Base-by-base conservation (phyloP, 2,797 vertebrate species). In the Selene dorsalis region DNA sequence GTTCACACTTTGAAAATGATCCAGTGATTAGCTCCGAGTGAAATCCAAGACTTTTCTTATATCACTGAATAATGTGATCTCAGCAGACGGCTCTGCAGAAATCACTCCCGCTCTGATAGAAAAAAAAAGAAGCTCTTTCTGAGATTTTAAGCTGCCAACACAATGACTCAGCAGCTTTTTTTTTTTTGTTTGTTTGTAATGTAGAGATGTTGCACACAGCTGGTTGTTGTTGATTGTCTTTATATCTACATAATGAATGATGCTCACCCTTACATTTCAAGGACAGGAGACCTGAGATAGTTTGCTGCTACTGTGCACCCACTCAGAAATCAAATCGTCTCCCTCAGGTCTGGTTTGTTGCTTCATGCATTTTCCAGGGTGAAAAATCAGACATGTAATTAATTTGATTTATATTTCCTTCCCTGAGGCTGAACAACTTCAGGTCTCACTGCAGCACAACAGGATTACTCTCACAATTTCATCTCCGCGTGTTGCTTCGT, bases 171-270 rank as follows among this genome's bases (percentile, higher is more conserved):
- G 84, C 69, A 73, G 58, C 30, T 75, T 53, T 71, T 35, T 30
- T 35, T 30, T 32, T 35, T 69, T 57, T 75, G 59, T 84, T 74
- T 81, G 53, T 50, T 76, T 77, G 38, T 63, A 4, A 69, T 75
- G 71, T 58, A 38, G 17, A 81, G 20, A 47, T 60, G 65, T 78
- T 69, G 59, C 20, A n/a, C 4, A 9, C 14, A 53, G 68, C 24
- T 71, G 39, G 48, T 71, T 73, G 56, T 77, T 84, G 71, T n/a
- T 75, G 52, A 80, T 87, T 74, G 76, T 12, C 45, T 38, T 82
- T 83, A 72, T 28, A 80, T 69, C 61, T 55, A 52, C 70, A 65
- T 75, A 35, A 13, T 81, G n/a, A 70, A 76, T 73, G 59, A 58
- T 58, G 71, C 32, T 52, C 45, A 67, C 32, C 14, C 3, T 22